Conservation (phyloP, 1,140 invertebrate genomes). For the Odontomachus brunneus region DNA sequence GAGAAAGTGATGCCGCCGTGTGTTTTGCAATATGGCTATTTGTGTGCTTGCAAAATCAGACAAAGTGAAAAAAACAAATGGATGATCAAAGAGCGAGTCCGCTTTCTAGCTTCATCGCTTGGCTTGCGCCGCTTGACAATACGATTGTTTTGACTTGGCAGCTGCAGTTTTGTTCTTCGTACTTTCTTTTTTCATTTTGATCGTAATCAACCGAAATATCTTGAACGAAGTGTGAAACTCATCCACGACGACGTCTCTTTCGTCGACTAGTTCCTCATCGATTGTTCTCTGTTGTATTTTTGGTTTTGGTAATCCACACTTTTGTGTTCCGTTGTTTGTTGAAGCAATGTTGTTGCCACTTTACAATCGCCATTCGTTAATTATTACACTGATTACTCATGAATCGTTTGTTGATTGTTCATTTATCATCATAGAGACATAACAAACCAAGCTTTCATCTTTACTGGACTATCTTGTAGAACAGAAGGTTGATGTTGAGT, state of each 20-base stretch:
- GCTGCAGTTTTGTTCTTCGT: slow-evolving; percentile 64
- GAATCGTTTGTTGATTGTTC: slow-evolving; percentile 66
- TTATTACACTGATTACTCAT: slow-evolving; percentile 60
- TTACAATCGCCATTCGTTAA: slow-evolving; percentile 48
- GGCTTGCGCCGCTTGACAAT: slow-evolving; percentile 65
- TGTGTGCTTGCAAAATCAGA: slow-evolving; percentile 64
- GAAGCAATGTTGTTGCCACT: slow-evolving; percentile 36
- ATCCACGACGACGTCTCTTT: slow-evolving; percentile 22
- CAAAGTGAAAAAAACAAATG: neutral
- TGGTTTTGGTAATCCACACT: slow-evolving; percentile 17
- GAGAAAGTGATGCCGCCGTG: slow-evolving; percentile 63
- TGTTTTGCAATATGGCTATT: slow-evolving; percentile 59
- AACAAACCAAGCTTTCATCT: slow-evolving; percentile 67
- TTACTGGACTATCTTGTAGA: slow-evolving; percentile 75
- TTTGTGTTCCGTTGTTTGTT: slow-evolving; percentile 30
- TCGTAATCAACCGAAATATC: slow-evolving; percentile 26
- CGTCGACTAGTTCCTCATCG: slow-evolving; percentile 12
- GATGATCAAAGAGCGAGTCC: slow-evolving; percentile 53
- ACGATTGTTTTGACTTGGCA: slow-evolving; percentile 64
- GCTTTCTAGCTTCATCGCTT: slow-evolving; percentile 64
- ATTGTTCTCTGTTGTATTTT: slow-evolving; percentile 37
- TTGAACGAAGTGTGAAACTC: slow-evolving; percentile 33
- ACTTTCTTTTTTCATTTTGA: slow-evolving; percentile 46
- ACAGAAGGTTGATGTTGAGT: slow-evolving; percentile 71
- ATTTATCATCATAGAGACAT: slow-evolving; percentile 66